Evolutionary conservation across 2,113 vertebrate genomes (phyloP).

Genomic region (Micronisus gabar): DNA sequence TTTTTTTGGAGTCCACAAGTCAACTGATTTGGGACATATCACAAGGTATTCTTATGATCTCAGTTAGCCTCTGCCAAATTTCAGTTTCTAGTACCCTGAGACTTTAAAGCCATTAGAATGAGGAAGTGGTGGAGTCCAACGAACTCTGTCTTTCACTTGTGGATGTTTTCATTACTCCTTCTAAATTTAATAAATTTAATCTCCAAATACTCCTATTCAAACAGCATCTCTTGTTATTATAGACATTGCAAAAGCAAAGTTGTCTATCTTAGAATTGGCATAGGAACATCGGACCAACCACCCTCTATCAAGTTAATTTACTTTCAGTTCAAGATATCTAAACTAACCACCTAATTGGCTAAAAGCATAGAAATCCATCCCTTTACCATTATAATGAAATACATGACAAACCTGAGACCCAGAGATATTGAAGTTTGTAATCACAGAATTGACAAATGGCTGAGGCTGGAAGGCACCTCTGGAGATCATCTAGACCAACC

Average conservation of each 20-base stretch:
- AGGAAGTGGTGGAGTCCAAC: background rate
- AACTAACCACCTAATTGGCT: no score
- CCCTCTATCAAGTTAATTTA: background rate
- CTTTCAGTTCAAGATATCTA: background rate
- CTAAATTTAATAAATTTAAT: background rate
- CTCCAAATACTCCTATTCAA: background rate
- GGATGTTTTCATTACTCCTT: background rate
- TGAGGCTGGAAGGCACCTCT: background rate
- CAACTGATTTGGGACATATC: background rate
- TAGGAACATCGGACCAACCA: background rate
- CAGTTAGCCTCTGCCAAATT: background rate
- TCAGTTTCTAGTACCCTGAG: background rate
- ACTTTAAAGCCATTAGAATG: background rate
- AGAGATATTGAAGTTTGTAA: background rate
- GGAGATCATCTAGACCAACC: background rate
- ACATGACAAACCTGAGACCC: background rate
- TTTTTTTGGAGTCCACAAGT: background rate
- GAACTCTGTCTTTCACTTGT: background rate
- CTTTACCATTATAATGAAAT: background rate
- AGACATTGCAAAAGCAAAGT: background rate
- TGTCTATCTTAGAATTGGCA: background rate
- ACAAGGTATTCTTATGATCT: background rate
- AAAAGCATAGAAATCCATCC: background rate
- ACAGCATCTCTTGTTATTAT: background rate
- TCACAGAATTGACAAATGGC: background rate